Evolutionary conservation across 2,113 vertebrate species (phyloP).

Genomic region (Romanogobio albipinnatus): DNA sequence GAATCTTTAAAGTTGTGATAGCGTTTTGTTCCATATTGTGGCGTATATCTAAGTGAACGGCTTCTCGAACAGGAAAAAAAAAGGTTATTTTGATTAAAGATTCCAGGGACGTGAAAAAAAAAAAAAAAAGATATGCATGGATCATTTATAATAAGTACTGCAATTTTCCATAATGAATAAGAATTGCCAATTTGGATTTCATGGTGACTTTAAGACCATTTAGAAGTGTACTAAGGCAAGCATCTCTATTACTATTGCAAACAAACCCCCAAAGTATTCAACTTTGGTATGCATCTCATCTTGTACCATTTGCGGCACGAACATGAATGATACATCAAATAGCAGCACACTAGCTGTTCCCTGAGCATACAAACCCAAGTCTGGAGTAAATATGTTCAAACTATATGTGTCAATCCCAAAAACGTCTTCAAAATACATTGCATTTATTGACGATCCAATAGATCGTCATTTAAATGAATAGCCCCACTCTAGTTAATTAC

Average conservation of each 20-base stretch:
- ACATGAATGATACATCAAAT: neutral
- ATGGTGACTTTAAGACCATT: too few species aligned
- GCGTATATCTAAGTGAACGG: too few species aligned
- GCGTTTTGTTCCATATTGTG: too few species aligned
- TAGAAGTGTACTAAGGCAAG: neutral
- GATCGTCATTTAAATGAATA: constrained; percentile 30
- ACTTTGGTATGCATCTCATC: neutral
- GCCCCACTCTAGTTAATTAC: constrained; percentile 47
- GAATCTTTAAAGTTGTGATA: too few species aligned
- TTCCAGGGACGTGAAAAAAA: too few species aligned
- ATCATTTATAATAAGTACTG: too few species aligned
- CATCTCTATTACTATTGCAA: neutral
- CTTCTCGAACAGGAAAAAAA: too few species aligned
- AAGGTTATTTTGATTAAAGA: too few species aligned
- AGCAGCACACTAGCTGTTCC: neutral
- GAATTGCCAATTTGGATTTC: too few species aligned
- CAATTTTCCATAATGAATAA: too few species aligned
- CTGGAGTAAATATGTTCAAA: neutral
- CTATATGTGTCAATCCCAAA: neutral
- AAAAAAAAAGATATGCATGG: too few species aligned
- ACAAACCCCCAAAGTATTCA: neutral
- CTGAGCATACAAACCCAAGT: neutral
- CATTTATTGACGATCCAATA: constrained; percentile 40
- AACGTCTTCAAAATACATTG: neutral
- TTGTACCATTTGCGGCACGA: neutral